These are phyloP conservation scores for Todus mexicanus DNA, from an alignment of 2,797 vertebrate genomes.

Conservation along the genomic window DNA sequence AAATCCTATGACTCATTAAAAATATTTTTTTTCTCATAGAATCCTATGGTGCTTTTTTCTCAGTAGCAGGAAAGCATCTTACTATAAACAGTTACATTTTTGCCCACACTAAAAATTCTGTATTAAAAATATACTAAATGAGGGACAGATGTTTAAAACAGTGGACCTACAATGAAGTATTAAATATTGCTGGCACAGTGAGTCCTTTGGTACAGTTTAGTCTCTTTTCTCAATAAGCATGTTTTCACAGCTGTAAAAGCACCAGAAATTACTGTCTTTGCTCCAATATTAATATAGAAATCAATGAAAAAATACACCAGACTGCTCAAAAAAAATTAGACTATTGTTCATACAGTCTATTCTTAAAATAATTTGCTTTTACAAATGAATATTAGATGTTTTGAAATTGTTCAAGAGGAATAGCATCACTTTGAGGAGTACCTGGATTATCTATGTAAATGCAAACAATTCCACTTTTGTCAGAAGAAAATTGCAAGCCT, in stretches of 20 bases:
- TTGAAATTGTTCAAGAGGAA: neutral
- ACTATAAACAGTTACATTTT: conserved; percentile 61
- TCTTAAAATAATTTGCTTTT: conserved; percentile 29
- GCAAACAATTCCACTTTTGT: neutral
- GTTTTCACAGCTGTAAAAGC: conserved; percentile 77
- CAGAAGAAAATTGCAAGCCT: neutral
- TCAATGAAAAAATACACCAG: conserved; percentile 56
- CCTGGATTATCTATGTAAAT: neutral
- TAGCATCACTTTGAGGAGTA: neutral
- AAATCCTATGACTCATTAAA: conserved; percentile 45
- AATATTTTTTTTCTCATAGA: conserved; percentile 35
- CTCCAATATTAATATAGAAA: conserved; percentile 74
- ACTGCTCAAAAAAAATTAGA: conserved; percentile 36
- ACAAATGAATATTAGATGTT: neutral
- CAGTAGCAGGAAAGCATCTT: conserved; percentile 52
- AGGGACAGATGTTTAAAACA: conserved; percentile 75
- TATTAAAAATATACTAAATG: conserved; percentile 73
- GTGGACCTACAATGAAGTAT: conserved; percentile 70
- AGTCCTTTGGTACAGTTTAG: conserved; percentile 72
- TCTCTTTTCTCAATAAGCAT: conserved; percentile 65
- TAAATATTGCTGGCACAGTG: conserved; percentile 74
- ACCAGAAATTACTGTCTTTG: conserved; percentile 67
- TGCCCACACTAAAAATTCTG: conserved; percentile 52
- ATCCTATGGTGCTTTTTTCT: conserved; percentile 17
- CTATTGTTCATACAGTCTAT: conserved; percentile 41